Evolutionary conservation across 2,888 invertebrate species (phyloP), one percentile per base, ranked within the genome.

Genomic region (Dorcus parallelipipedus): DNA sequence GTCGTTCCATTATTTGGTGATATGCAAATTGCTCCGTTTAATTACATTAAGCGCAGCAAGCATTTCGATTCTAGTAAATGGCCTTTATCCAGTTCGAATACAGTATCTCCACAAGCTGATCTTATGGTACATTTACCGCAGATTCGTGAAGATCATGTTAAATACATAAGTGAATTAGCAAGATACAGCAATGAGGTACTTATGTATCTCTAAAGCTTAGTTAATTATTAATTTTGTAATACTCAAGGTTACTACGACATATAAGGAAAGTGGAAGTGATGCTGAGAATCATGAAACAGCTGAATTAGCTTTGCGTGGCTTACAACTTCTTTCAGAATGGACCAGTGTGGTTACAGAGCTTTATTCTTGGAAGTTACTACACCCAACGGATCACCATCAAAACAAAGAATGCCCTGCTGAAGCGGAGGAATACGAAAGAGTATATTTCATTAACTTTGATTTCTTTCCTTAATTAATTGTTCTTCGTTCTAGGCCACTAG

Each of bases 1-100:
- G 96, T 97, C 54, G 97, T 97, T 0, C 96, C 97, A 0, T 79
- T 99, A 1, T 99, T 97, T 76, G 98, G 98, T 0, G 99, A 99
- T 69, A 99, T 99, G 98, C 97, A 98, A 80, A 97, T 99, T 54
- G 96, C 97, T 0, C 98, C 98, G 0, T 99, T 98, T 77, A 95
- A 96, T 75, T 99, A 98, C 73, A 95, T 99, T 64, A 95, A 93
- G 76, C 83, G 95, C 17, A 95, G 94, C 55, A 93, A 94, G 67
- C 93, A 95, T 75, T 97, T 93, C 73, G 97, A 97, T 72, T 85
- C 93, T 0, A 89, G 88, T 78, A 90, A 90, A 73, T 97, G 97
- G 97, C 97, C 93, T 1, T 79, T 93, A 60, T 94, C 90, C 0
- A 91, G 90, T 64, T 93, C 91, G 51, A 86, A 83, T 54, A 91